Percentiles rank a stretch among this genome's conserved stretches.
Conservation (phyloP, 1,140 invertebrate genomes). For the Drosophila baimaii region DNA sequence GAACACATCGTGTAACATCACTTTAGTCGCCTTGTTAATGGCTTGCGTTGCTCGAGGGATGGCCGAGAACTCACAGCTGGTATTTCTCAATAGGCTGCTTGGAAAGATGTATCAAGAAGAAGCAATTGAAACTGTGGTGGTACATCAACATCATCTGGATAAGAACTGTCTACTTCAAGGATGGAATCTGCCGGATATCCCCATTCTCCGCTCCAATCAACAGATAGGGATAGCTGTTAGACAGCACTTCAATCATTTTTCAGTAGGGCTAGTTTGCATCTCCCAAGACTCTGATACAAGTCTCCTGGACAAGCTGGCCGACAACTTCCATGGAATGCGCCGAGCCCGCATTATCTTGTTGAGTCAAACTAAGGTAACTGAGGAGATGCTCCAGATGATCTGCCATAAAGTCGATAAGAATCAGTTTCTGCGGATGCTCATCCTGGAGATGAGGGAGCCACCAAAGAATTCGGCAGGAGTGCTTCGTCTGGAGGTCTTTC, state of each 20-base stretch:
- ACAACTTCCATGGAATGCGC: slow-evolving; percentile 8
- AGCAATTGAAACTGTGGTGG: slow-evolving; percentile 1
- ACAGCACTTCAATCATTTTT: background rate
- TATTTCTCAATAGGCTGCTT: background rate
- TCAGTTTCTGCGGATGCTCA: slow-evolving; percentile 17
- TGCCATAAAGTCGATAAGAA: background rate
- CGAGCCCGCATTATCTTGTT: slow-evolving; percentile 9
- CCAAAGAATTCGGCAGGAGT: background rate
- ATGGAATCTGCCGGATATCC: background rate
- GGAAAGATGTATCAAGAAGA: background rate
- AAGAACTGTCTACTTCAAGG: background rate
- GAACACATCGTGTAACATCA: background rate
- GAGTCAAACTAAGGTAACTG: background rate
- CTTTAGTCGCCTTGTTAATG: background rate
- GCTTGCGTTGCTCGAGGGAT: background rate
- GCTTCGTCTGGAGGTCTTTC: slow-evolving; percentile 18
- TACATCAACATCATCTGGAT: slow-evolving; percentile 1
- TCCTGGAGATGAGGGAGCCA: slow-evolving; percentile 4
- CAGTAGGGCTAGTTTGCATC: slow-evolving; percentile 35
- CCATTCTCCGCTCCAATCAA: slow-evolving; percentile 11
- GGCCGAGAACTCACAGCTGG: background rate
- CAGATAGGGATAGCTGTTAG: background rate
- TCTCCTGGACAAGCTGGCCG: slow-evolving; percentile 17
- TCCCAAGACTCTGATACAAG: background rate
- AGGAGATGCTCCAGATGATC: background rate